Evolutionary conservation across 2,113 vertebrate genomes (phyloP).

Genomic region (Vulpes vulpes): DNA sequence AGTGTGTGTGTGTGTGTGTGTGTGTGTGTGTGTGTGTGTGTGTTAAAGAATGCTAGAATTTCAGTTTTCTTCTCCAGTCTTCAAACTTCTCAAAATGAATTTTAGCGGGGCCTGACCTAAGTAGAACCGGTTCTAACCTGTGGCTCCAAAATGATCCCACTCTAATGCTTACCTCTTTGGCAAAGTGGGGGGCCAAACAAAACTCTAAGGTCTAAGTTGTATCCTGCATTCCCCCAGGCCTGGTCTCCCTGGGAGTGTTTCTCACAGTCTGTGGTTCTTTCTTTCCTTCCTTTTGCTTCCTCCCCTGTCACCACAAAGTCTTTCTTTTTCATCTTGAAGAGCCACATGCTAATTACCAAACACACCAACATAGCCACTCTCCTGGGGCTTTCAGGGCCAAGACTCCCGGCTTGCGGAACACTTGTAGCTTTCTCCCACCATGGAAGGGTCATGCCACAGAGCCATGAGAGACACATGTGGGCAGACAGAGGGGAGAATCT

Average conservation of each 20-base stretch:
- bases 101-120: background rate
- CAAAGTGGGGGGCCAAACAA: background rate
- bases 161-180: background rate
- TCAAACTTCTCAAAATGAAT: constrained; percentile 24
- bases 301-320: background rate
- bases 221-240: background rate
- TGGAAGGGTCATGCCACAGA: background rate
- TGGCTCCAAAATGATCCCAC: background rate
- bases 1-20: background rate
- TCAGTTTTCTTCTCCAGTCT: background rate
- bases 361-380: background rate
- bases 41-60: background rate
- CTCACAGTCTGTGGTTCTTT: background rate
- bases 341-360: background rate
- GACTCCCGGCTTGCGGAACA: background rate
- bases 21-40: background rate
- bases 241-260: background rate
- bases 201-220: background rate
- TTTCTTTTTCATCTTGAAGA: background rate
- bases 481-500: background rate
- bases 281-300: background rate
- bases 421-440: background rate
- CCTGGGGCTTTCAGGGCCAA: background rate
- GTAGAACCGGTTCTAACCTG: background rate
- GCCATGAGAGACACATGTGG: background rate